A percentile compares a stretch with the other conserved stretches of the same genome.
Evolutionary conservation across 2,888 invertebrate species (phyloP).

Genomic region (Neria commutata): DNA sequence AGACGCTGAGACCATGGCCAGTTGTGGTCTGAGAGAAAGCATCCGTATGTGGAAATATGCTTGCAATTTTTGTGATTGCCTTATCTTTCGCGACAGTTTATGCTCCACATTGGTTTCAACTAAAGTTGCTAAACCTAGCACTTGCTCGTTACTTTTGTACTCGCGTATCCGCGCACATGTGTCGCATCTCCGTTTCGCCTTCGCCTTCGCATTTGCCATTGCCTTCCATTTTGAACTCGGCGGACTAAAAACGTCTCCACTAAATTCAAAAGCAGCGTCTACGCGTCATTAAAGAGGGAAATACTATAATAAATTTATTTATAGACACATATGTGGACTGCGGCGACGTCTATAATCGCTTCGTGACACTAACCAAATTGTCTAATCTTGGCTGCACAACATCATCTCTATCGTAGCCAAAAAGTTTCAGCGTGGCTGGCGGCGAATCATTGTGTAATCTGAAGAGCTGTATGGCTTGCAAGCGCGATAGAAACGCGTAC

Average conservation of each 20-base stretch:
- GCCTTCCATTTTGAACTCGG: too few species aligned
- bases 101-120: too few species aligned
- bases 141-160: too few species aligned
- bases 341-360: constrained; percentile 48
- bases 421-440: neutral
- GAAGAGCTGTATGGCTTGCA: neutral
- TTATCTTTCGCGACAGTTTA: too few species aligned
- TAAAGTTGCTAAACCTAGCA: too few species aligned
- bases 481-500: too few species aligned
- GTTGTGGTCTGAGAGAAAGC: too few species aligned
- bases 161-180: too few species aligned
- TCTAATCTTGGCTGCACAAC: neutral
- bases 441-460: neutral
- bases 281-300: constrained; percentile 52
- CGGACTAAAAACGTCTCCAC: neutral
- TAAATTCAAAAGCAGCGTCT: constrained; percentile 24
- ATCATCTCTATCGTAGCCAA: neutral
- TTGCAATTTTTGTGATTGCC: too few species aligned
- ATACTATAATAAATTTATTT: constrained; percentile 53
- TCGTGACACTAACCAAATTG: constrained; percentile 48
- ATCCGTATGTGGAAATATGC: too few species aligned
- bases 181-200: too few species aligned
- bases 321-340: constrained; percentile 46
- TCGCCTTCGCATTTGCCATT: too few species aligned
- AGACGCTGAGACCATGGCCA: neutral